Evolutionary conservation across 2,797 vertebrate genomes (phyloP).

Genomic region (Melanotaenia parkinsoni): DNA sequence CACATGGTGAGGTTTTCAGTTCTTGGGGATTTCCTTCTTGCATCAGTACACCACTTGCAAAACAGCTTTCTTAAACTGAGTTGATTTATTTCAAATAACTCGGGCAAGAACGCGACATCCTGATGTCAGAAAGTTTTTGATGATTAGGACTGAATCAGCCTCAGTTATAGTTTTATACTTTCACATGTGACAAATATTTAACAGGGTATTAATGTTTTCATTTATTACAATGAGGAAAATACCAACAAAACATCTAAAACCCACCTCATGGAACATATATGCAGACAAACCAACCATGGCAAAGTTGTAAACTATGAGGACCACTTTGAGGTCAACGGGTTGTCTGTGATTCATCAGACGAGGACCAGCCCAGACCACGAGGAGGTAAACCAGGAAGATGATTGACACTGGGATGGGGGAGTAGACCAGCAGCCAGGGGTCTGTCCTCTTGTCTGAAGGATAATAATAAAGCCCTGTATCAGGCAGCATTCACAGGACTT

Average conservation of each 20-base stretch:
- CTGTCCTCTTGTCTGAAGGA: constrained; percentile 81
- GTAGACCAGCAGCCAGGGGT: constrained; percentile 79
- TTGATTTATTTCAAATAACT: background rate
- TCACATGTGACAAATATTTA: too few species aligned
- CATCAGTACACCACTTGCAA: background rate
- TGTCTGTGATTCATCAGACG: constrained; percentile 58
- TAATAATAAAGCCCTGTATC: background rate
- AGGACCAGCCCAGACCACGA: constrained; percentile 73
- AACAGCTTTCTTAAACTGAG: background rate
- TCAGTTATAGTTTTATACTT: too few species aligned
- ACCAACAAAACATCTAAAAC: constrained; percentile 5
- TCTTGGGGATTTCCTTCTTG: background rate
- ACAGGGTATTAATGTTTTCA: too few species aligned
- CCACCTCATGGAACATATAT: constrained; percentile 84
- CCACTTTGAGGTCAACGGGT: constrained; percentile 65
- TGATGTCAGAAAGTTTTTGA: too few species aligned
- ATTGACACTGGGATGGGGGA: constrained; percentile 74
- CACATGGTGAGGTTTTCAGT: background rate
- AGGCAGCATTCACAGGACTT: background rate
- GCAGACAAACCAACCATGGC: constrained; percentile 76
- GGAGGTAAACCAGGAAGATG: constrained; percentile 77
- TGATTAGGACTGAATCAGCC: too few species aligned
- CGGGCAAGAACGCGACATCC: too few species aligned
- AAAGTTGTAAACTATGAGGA: constrained; percentile 79
- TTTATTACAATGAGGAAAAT: background rate